Evolutionary conservation across 2,113 vertebrate species (phyloP), one percentile per base, ranked within the genome.

Genomic region (Sander vitreus): DNA sequence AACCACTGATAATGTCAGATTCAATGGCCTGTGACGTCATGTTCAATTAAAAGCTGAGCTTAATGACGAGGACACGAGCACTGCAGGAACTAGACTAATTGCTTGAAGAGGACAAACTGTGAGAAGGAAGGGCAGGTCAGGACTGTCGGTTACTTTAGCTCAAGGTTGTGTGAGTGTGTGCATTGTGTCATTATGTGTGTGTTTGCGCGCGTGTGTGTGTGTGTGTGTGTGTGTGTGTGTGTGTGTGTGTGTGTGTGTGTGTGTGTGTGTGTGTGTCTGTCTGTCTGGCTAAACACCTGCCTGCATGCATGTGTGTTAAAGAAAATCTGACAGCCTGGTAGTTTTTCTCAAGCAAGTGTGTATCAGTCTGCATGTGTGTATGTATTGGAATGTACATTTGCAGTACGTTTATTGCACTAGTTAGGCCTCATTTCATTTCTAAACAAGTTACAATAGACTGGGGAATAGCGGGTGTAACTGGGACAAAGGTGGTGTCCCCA

Each of bases 11-110:
- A 77, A 82, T 68, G 80, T 77, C 83, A 27, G n/a, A 66, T 23
- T 74, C 83, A 73, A 81, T 78, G 77, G 69, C 47, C 81, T 25
- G 8, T 75, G 69, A 66, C 23, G 10, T 84, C 83, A 80, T 3
- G 73, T 80, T 85, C 81, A 78, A 76, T 88, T 78, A 86, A 84
- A 73, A 65, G 30, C 71, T 39, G 58, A 50, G 57, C 72, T 53
- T 88, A 84, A 88, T 77, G 75, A 81, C 5, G 18, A 75, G 50
- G 47, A 60, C 55, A 9, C 16, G 2, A 65, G 53, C 51, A 1
- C 36, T 45, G 27, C 62, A 51, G 58, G 30, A 85, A 82, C 68
- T 12, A 39, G 45, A 82, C 36, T 83, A 64, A 85, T 76, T 64
- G 70, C 71, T 79, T 19, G 10, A 15, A 78, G 54, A 80, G 53